Percentiles rank a stretch among this genome's conserved stretches.
Conservation (phyloP, 1,140 invertebrate genomes). For the Drosophila ananassae region DNA sequence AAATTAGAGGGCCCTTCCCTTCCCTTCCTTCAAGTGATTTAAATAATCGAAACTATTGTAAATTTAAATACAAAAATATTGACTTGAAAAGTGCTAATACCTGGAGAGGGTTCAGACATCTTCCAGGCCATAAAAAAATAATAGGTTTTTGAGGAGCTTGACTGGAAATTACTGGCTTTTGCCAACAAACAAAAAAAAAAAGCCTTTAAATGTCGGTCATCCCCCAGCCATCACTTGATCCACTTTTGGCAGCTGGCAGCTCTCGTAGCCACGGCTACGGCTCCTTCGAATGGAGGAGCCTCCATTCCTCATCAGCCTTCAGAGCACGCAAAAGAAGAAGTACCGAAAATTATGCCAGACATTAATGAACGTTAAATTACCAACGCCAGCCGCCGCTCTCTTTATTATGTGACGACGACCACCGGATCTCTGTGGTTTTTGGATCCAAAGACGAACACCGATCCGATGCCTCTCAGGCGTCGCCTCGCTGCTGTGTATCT, state of each 20-base stretch:
- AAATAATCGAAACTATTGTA: constrained; percentile 2
- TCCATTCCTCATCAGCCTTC: constrained; percentile 25
- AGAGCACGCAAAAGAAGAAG: constrained; percentile 43
- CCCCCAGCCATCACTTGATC: constrained; percentile 29
- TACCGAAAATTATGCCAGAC: constrained; percentile 60
- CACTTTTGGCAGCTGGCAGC: constrained; percentile 62
- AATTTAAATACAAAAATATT: neutral
- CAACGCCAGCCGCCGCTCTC: constrained; percentile 37
- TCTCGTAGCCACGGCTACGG: too few species aligned
- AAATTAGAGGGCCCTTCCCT: constrained; percentile 16
- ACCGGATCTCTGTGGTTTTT: constrained; percentile 5
- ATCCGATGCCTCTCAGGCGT: constrained; percentile 8
- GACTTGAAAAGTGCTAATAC: neutral
- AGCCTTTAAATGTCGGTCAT: constrained; percentile 5
- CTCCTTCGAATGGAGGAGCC: constrained; percentile 16
- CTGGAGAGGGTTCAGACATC: neutral
- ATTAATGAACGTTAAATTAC: constrained; percentile 63
- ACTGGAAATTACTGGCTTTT: neutral
- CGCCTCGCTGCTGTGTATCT: constrained; percentile 28
- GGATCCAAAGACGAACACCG: neutral
- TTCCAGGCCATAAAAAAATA: neutral
- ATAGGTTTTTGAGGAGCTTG: neutral
- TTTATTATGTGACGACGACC: constrained; percentile 55
- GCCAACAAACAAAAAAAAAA: too few species aligned
- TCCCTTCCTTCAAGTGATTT: constrained; percentile 1